These are phyloP conservation scores for Brachypodius melanocephalos DNA, from an alignment of 2,113 vertebrate species.

Conservation along the genomic window DNA sequence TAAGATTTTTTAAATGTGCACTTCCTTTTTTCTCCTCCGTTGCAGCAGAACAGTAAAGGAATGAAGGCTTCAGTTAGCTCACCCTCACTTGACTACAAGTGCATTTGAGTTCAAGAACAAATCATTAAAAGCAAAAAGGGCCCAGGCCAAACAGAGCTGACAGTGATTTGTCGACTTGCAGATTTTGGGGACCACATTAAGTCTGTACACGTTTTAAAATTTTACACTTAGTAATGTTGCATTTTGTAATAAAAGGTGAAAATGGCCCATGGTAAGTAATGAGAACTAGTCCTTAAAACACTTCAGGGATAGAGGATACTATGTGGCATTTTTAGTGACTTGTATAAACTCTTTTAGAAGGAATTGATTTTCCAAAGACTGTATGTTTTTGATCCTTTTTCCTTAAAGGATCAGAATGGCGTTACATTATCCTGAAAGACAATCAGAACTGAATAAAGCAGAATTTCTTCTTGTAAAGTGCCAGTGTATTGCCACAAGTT, in stretches of 20 bases:
- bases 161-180: rapidly evolving
- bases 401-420: neutral
- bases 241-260: neutral
- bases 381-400: neutral
- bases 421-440: neutral
- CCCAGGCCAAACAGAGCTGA: neutral
- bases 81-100: neutral
- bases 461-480: neutral
- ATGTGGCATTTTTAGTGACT: neutral
- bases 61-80: neutral
- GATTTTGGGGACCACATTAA: neutral
- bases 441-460: neutral
- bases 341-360: neutral
- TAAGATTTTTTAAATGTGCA: constrained; percentile 56
- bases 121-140: neutral
- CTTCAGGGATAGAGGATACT: too few relatives aligned
- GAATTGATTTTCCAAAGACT: neutral
- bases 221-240: neutral
- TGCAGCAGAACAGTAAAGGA: neutral
- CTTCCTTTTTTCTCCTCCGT: neutral
- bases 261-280: neutral
- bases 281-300: neutral
- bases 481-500: neutral
- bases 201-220: neutral
- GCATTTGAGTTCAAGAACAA: neutral